Evolutionary conservation across 2,113 vertebrate genomes (phyloP), one percentile per base, ranked within the genome.

Genomic region (Cephalopterus ornatus): DNA sequence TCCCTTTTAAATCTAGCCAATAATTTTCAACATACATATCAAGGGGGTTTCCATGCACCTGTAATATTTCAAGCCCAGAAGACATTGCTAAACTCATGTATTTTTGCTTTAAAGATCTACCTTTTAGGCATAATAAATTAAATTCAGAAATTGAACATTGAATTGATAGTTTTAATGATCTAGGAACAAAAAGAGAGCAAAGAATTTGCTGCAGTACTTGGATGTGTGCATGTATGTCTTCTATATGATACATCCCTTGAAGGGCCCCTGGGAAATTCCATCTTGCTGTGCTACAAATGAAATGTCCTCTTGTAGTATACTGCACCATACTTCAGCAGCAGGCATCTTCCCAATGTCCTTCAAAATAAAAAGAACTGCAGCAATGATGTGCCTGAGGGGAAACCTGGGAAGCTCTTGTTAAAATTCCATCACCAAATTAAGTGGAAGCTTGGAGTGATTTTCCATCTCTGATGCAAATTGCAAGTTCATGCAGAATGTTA

Each of bases 391-490:
- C 92, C 55, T 0, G 0, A 56, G 84, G 75, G 82, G 19, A 84
- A 91, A 89, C 44, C 27, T 74, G 35, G 42, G 75, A 92, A 85
- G 19, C 2, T 61, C 81, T 93, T 94, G 73, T 91, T 89, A 93
- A 94, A 95, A 94, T 88, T 93, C 80, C 87, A 55, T 92, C 58
- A 58, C 12, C 35, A 91, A 88, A 89, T 78, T 85, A 87, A 89
- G 65, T 67, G 32, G 73, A 94, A 74, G 11, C 66, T 93, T 85
- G 28, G 26, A 87, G 42, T 44, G 47, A 90, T 92, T 95, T 94
- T 89, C 68, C 33, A 68, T 67, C 50, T 76, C 47, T 86, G 49
- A 74, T 93, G 85, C 22, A 95, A 91, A 92, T 75, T 77, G 15
- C 32, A 42, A 4, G 27, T 92, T 91, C 68, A 39, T 56, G 17